Conservation (phyloP, 1,140 invertebrate species). For the Drosophila nigrodunni region DNA sequence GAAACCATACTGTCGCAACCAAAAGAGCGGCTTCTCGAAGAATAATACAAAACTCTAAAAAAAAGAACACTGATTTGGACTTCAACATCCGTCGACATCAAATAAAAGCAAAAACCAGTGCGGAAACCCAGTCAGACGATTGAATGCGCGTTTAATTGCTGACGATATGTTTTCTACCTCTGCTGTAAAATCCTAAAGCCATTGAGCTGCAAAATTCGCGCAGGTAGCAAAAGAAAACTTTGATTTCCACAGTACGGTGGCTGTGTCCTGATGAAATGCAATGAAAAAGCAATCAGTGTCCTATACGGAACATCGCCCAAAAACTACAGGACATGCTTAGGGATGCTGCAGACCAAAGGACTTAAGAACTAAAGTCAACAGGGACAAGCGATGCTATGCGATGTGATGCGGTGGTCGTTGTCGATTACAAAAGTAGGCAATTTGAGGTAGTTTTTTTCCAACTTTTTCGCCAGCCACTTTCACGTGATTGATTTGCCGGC, state of each 20-base stretch:
- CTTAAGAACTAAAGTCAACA: conserved; percentile 35
- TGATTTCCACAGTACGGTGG: background rate
- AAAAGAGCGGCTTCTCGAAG: background rate
- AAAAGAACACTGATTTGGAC: conserved; percentile 30
- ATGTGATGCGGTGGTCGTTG: background rate
- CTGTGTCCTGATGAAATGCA: conserved; percentile 58
- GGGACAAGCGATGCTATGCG: background rate
- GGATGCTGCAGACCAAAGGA: background rate
- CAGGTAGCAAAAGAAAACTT: conserved; percentile 54
- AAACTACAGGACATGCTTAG: conserved; percentile 32
- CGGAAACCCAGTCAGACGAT: conserved; percentile 62
- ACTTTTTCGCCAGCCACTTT: conserved; percentile 70
- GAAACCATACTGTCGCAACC: conserved; percentile 14
- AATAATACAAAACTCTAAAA: background rate
- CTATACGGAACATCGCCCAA: conserved; percentile 33
- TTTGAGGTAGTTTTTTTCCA: conserved; percentile 69
- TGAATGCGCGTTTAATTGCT: conserved; percentile 78
- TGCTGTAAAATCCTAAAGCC: conserved; percentile 15
- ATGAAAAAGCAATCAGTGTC: conserved; percentile 75
- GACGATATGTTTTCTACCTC: conserved; percentile 65
- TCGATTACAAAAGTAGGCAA: conserved; percentile 69
- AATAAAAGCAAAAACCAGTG: conserved; percentile 10
- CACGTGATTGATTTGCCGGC: conserved; percentile 69
- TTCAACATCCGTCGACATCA: background rate
- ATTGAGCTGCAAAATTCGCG: conserved; percentile 63